phyloP scores from a whole-genome alignment of 2,113 vertebrate genomes.

The Gymnobelideus leadbeateri region DNA sequence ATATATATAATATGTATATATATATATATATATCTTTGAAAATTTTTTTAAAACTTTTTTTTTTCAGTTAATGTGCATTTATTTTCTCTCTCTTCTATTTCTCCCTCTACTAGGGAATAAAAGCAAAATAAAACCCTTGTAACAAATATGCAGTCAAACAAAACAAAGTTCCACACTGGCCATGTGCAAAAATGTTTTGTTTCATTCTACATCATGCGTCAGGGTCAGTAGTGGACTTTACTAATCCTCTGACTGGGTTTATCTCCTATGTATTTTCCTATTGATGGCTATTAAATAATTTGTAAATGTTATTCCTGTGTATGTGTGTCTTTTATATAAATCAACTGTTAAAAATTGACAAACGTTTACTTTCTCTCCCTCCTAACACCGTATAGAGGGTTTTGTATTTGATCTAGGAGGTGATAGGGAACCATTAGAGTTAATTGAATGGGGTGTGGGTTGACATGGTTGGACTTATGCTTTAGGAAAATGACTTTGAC shows the following conservation, averaged over 20 bases:
- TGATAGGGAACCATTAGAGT: background rate
- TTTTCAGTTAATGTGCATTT: background rate
- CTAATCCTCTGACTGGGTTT: constrained; percentile 38
- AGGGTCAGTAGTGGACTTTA: constrained; percentile 60
- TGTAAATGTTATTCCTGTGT: constrained; percentile 30
- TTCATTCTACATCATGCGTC: background rate
- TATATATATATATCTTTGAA: no score
- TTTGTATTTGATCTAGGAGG: no score
- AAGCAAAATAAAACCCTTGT: background rate
- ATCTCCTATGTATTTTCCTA: constrained; percentile 18
- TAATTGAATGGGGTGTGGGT: background rate
- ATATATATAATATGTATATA: no score
- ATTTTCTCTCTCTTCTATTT: background rate
- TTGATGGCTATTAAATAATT: constrained; percentile 65
- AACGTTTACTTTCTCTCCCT: background rate
- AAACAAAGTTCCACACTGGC: background rate
- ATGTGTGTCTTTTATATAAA: background rate
- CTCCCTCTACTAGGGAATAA: background rate
- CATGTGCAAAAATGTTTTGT: background rate
- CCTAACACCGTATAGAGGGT: background rate
- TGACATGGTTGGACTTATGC: background rate
- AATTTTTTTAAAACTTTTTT: background rate
- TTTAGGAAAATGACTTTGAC: no score
- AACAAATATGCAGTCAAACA: background rate
- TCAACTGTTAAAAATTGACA: background rate